Evolutionary conservation across 2,113 vertebrate genomes (phyloP), one percentile per base, ranked within the genome.

Genomic region (Plectropomus leopardus): DNA sequence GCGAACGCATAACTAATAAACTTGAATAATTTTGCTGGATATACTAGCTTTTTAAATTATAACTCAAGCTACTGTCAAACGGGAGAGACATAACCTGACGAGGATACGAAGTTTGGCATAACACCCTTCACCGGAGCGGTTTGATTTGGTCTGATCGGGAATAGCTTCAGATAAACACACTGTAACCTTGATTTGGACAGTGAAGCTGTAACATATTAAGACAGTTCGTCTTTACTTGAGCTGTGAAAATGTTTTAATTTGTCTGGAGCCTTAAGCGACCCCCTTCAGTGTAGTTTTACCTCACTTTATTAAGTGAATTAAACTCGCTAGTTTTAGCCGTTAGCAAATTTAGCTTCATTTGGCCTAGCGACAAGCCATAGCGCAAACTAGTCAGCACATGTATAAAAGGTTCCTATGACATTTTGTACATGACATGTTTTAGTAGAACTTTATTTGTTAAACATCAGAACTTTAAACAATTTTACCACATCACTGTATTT

Each of bases 291-390:
- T 16, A 34, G 10, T 50, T 51, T 61, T 66, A 59, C 47, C 58
- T 40, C 21, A 21, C n/a, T 61, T 28, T 47, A 7, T 61, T 3
- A 65, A 67, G 6, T 44, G 36, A 71, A 24, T 32, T 30, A 79
- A n/a, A 4, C 3, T 40, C 51, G 74, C 59, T 69, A 34, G 28
- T 59, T 61, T 73, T 79, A 86, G 71, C 78, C n/a, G 51, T 50
- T 81, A 80, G 77, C 84, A 59, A 45, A 71, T 5, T 14, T 82
- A 67, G 80, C 78, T 65, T 40, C 9, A 61, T 14, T 21, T 42
- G 78, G 47, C 85, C 68, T 76, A 28, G 7, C 63, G 36, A 30
- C 45, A 45, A 58, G 51, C 32, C 0, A 15, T 6, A 40, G 21
- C 30, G 11, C 17, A 28, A 53, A n/a, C 58, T 61, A 32, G 47